A percentile compares a stretch with the other conserved stretches of the same genome.
phyloP scores from a whole-genome alignment of 1,140 invertebrate species.

The Drosophila ironensis region DNA sequence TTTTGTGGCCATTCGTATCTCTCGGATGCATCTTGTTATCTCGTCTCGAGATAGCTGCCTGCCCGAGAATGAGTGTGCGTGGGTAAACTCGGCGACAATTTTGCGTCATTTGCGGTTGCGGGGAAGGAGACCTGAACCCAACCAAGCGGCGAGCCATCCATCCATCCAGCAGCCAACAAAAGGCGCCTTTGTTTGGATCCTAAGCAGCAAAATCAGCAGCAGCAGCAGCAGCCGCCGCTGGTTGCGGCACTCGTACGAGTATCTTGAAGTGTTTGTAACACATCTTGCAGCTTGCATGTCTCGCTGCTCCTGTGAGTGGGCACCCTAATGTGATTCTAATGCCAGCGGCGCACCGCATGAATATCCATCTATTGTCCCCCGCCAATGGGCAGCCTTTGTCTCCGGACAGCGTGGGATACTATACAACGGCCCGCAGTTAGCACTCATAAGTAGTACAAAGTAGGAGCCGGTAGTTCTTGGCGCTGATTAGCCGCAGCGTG shows the following conservation, averaged over 20 bases:
- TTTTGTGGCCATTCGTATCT: conserved; percentile 52
- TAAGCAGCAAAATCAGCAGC: conserved; percentile 32
- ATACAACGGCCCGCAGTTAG: too few species aligned
- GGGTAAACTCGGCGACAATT: conserved; percentile 46
- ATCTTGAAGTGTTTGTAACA: conserved; percentile 20
- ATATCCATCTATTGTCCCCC: conserved; percentile 48
- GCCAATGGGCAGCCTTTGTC: conserved; percentile 31
- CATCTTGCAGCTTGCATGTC: conserved; percentile 29
- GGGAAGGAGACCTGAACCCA: conserved; percentile 21
- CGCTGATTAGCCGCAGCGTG: conserved; percentile 12
- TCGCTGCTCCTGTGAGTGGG: conserved; percentile 60
- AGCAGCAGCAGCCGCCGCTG: background rate
- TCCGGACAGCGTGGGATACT: conserved; percentile 20
- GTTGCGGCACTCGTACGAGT: conserved; percentile 14
- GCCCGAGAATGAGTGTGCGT: conserved; percentile 16
- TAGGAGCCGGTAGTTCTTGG: background rate
- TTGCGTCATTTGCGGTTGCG: conserved; percentile 57
- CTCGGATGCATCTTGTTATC: conserved; percentile 55
- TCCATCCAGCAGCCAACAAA: conserved; percentile 40
- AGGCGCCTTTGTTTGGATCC: conserved; percentile 51
- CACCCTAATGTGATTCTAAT: conserved; percentile 66
- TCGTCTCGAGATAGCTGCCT: conserved; percentile 34
- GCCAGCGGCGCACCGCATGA: conserved; percentile 36
- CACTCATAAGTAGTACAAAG: background rate
- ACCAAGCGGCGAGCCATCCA: conserved; percentile 34